Conservation (phyloP, 1,140 invertebrate genomes). For the Cyclargus thomasi region DNA sequence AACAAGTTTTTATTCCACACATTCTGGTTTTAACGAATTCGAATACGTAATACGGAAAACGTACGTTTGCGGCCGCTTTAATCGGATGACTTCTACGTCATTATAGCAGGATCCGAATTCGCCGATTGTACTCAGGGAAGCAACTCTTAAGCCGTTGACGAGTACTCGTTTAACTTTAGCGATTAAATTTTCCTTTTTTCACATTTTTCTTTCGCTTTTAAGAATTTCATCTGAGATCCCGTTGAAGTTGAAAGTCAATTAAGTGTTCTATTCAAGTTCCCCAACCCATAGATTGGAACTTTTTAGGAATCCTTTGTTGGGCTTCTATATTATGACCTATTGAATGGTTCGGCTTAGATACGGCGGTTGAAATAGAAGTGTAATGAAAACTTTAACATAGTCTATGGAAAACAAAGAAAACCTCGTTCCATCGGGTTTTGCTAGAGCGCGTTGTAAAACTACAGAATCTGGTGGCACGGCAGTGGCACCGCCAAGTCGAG, state of each 20-base stretch:
- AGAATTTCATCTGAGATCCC: conserved; percentile 23
- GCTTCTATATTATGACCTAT: background rate
- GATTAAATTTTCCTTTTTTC: conserved; percentile 31
- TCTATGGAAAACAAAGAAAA: too few species aligned
- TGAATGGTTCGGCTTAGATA: background rate
- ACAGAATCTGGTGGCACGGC: too few species aligned
- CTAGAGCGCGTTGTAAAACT: too few species aligned
- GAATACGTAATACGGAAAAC: too few species aligned
- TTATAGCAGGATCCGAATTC: conserved; percentile 23
- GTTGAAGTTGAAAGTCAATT: conserved; percentile 25
- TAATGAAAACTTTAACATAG: background rate
- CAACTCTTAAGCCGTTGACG: conserved; percentile 33
- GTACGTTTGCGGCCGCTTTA: too few species aligned
- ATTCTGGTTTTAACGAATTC: too few species aligned
- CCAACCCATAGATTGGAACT: conserved; percentile 19
- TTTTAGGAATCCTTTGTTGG: conserved; percentile 10
- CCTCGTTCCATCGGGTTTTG: too few species aligned
- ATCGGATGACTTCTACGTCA: conserved; percentile 10
- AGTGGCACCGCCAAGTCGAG: too few species aligned
- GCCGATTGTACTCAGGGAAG: conserved; percentile 24
- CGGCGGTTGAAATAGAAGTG: background rate
- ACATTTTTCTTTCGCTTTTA: conserved; percentile 23
- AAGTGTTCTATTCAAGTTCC: conserved; percentile 22
- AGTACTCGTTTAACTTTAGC: conserved; percentile 32
- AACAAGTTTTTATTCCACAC: too few species aligned